Base-by-base conservation (phyloP, 2,113 vertebrate genomes). In the Rhagologus leucostigma region DNA sequence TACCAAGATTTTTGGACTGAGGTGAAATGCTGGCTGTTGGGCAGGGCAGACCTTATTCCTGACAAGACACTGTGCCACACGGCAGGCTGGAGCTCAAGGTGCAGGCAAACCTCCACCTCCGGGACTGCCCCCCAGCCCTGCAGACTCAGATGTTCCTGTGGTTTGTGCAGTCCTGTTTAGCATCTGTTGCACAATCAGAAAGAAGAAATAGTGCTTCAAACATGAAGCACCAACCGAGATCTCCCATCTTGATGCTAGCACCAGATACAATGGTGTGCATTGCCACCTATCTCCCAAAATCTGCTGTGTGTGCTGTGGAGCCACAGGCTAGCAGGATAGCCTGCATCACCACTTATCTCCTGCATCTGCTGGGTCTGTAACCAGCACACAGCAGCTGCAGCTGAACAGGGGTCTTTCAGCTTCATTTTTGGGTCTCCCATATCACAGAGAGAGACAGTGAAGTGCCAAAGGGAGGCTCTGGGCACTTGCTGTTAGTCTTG, bases 141-240 rank as follows among this genome's bases (percentile, higher is more conserved):
- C 82, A 80, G 75, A 85, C 19, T 91, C 49, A 85, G 41, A 87
- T 74, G 65, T 84, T 81, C 67, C 62, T 90, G 89, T 71, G 82
- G 49, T 89, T 91, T 94, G 19, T 84, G 44, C 87, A 71, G 86
- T 94, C 90, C 90, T 90, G 95, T 94, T 96, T 80, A 90, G 78
- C 23, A 21, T 84, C 82, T 75, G 35, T 81, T 78, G 88, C 88
- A 84, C 64, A 83, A 90, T 67, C 78, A 90, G 67, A 95, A 91
- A 52, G 80, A 86, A 96, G 87, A 96, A 96, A 77, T 37, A 55
- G 42, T 74, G 50, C 47, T 83, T 80, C 0, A 0, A 83, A 80
- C 30, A 55, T 1, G 41, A 92, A 81, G 59, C 33, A 76, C 8
- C 46, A 1, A 39, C 59, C 41, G 64, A 86, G 35, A 95, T 90